Conservation (phyloP, 2,888 invertebrate genomes). For the Cephus nigrinus region DNA sequence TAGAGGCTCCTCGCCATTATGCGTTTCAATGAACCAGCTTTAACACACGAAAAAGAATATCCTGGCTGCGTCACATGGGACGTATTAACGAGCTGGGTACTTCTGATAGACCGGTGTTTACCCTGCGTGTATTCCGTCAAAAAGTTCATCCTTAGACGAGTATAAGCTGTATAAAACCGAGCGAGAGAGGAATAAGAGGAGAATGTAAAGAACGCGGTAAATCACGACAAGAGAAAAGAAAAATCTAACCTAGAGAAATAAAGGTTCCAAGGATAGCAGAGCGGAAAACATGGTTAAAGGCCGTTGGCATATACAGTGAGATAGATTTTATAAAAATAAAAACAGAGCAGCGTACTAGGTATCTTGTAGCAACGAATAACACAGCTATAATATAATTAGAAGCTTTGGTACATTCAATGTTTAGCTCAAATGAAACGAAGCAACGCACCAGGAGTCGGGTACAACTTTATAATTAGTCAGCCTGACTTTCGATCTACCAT, state of each 20-base stretch:
- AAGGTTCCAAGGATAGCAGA: neutral
- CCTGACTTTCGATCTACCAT: neutral
- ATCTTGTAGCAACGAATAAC: neutral
- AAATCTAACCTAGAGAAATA: neutral
- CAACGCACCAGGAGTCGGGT: neutral
- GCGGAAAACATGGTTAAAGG: neutral
- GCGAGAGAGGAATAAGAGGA: constrained; percentile 10
- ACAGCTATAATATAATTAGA: neutral
- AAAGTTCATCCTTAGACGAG: neutral
- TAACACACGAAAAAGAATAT: neutral
- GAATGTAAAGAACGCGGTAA: neutral
- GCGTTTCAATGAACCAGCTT: neutral
- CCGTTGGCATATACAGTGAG: neutral
- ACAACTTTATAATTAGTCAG: neutral
- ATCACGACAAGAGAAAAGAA: constrained; percentile 14
- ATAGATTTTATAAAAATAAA: neutral
- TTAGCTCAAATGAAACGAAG: neutral
- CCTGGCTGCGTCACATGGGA: neutral
- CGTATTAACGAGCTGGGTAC: neutral
- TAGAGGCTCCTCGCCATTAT: neutral
- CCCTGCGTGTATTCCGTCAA: neutral
- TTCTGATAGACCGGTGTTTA: neutral
- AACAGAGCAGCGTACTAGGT: neutral
- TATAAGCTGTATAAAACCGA: no score
- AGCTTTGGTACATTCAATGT: neutral